Evolutionary conservation across 2,113 vertebrate species (phyloP).

Genomic region (Alexandromys fortis): DNA sequence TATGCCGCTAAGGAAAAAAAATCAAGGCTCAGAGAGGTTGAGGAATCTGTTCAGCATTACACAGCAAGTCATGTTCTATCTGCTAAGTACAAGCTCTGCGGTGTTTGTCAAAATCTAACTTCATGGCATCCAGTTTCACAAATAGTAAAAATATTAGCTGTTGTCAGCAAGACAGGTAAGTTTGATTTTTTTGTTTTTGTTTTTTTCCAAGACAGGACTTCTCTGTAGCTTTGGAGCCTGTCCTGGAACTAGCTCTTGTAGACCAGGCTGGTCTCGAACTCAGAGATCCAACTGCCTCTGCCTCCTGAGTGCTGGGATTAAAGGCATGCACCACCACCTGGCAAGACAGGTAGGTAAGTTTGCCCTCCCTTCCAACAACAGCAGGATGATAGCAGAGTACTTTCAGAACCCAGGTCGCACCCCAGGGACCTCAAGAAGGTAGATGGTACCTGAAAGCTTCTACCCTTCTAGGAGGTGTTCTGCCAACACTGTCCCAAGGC

Average conservation of each 20-base stretch:
- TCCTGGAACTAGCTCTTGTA: no score
- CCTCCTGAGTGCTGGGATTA: no score
- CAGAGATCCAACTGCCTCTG: no score
- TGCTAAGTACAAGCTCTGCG: neutral
- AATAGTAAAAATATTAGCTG: neutral
- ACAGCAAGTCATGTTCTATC: neutral
- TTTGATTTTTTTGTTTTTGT: no score
- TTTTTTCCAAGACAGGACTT: no score
- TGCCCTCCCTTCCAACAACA: neutral
- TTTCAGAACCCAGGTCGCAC: neutral
- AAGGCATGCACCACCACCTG: no score
- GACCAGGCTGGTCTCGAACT: no score
- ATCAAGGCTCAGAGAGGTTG: neutral
- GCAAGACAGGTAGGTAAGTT: no score
- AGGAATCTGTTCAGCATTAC: conserved; percentile 27
- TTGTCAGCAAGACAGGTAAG: neutral
- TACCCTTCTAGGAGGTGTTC: neutral
- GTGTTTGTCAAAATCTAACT: conserved; percentile 22
- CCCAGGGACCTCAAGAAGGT: neutral
- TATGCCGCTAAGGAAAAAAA: conserved; percentile 20
- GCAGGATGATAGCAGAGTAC: neutral
- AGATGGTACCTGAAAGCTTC: conserved; percentile 45
- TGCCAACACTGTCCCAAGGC: neutral
- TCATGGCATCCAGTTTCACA: neutral
- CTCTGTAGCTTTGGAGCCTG: no score